Percentiles rank a stretch among this genome's conserved stretches.
These are phyloP conservation scores for Choristoneura rosaceana DNA, from an alignment of 2,888 invertebrate genomes.

Conservation along the genomic window DNA sequence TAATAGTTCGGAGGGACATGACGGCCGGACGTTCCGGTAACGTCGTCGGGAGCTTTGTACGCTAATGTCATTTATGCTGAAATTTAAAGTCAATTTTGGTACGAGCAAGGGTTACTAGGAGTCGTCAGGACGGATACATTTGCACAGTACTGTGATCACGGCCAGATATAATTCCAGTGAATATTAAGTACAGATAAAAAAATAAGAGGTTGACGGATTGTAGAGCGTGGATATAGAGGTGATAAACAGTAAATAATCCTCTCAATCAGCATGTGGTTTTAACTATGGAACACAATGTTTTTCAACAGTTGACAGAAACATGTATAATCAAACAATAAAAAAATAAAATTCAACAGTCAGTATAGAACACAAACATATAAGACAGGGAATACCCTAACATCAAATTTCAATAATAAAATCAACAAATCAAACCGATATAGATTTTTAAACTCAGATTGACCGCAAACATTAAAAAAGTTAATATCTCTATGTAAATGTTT, in stretches of 20 bases:
- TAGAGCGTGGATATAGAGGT: no score
- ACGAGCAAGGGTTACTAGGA: constrained; percentile 10
- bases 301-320: background rate
- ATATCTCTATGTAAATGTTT: no score
- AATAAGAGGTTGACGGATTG: no score
- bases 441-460: background rate
- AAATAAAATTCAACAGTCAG: background rate
- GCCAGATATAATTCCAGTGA: no score
- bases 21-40: constrained; percentile 1
- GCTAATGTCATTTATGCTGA: constrained; percentile 18
- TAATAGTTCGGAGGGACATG: no score
- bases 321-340: background rate
- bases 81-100: constrained; percentile 33
- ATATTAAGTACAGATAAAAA: no score
- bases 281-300: no score
- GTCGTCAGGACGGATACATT: background rate
- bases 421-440: background rate
- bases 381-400: background rate
- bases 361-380: background rate
- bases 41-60: constrained; percentile 38
- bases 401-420: background rate
- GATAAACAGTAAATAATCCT: no score
- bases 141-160: background rate
- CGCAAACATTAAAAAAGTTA: background rate
- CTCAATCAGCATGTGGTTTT: no score